A percentile compares a stretch with the other conserved stretches of the same genome.
Evolutionary conservation across 1,140 invertebrate species (phyloP).

Genomic region (Cydia pomonella): DNA sequence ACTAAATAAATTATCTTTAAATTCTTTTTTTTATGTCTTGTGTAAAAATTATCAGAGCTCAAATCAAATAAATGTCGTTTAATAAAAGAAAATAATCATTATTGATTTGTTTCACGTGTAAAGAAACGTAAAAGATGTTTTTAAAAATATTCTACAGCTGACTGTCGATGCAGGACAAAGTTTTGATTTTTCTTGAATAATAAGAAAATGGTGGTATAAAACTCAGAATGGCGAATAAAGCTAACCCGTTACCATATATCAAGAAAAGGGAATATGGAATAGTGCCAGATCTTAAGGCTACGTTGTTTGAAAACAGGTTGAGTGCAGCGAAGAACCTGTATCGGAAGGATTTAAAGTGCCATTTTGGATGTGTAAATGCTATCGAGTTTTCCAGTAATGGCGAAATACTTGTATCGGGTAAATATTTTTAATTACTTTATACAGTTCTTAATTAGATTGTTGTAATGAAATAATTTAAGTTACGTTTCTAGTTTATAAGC

Average conservation of each 20-base stretch:
- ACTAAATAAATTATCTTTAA: too few relatives aligned
- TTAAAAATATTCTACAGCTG: conserved; percentile 78
- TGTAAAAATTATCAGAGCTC: too few relatives aligned
- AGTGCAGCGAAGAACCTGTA: conserved; percentile 87
- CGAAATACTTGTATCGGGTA: conserved; percentile 93
- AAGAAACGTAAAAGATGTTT: conserved; percentile 56
- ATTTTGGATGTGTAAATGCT: conserved; percentile 98
- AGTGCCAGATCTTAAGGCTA: conserved; percentile 60
- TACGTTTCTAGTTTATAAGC: not conserved
- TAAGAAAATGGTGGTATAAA: conserved; percentile 68
- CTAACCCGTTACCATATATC: conserved; percentile 67
- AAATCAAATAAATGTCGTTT: not conserved
- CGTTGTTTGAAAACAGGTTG: conserved; percentile 84
- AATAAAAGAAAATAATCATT: not conserved
- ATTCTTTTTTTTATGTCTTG: too few relatives aligned
- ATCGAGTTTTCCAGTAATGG: conserved; percentile 96
- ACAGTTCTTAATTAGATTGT: not conserved
- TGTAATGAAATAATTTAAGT: not conserved
- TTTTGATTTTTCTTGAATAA: conserved; percentile 49
- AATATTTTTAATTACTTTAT: conserved; percentile 44
- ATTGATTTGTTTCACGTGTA: conserved; percentile 37
- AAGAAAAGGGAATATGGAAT: conserved; percentile 67
- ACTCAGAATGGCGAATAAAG: conserved; percentile 72
- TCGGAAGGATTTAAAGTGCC: conserved; percentile 91
- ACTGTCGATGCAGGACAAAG: conserved; percentile 58